Evolutionary conservation across 2,797 vertebrate genomes (phyloP).

Genomic region (Darevskia mixta): DNA sequence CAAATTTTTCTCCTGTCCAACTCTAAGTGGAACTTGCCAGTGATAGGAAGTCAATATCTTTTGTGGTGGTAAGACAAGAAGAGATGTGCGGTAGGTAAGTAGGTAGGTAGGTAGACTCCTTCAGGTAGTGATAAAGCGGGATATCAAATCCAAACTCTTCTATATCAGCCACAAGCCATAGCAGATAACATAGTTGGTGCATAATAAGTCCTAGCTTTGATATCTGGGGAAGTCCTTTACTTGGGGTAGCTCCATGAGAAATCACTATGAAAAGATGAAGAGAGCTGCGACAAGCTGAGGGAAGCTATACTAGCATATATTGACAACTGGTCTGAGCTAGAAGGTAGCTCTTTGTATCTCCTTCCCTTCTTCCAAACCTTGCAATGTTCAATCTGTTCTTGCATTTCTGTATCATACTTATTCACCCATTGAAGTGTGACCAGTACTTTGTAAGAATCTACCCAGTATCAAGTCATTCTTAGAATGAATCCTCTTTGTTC

Average conservation of each 20-base stretch:
- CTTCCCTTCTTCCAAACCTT: neutral
- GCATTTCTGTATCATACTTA: neutral
- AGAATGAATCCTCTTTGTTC: conserved; percentile 2
- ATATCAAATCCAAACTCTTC: no score
- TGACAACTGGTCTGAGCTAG: neutral
- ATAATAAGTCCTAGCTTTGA: neutral
- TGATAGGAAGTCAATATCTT: neutral
- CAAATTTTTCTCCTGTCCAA: neutral
- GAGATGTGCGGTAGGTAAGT: neutral
- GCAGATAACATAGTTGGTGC: neutral
- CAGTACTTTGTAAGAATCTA: neutral
- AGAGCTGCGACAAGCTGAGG: neutral
- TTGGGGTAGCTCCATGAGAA: neutral
- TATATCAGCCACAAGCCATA: neutral
- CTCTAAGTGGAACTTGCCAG: neutral
- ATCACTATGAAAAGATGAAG: neutral
- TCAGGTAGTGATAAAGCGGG: no score
- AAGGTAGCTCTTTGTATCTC: neutral
- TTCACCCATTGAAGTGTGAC: neutral
- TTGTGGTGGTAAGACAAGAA: neutral
- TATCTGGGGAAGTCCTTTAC: neutral
- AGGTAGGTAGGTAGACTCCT: no score
- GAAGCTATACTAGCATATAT: neutral
- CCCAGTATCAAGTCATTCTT: conserved; percentile 18
- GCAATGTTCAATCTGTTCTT: neutral